phyloP scores from a whole-genome alignment of 53 echinoderm and acorn worm species.

The Glandiceps talaboti region DNA sequence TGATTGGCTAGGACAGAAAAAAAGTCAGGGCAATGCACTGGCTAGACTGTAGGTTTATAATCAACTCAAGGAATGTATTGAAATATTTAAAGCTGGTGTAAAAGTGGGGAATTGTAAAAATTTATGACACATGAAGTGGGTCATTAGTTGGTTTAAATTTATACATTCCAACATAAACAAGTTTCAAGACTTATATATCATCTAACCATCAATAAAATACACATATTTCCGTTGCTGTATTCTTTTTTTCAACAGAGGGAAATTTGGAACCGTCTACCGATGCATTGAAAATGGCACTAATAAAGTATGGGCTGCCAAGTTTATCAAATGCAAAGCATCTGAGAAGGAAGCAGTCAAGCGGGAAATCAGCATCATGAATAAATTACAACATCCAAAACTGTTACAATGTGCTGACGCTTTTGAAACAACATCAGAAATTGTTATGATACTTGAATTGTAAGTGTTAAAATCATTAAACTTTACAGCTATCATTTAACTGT shows the following conservation, averaged over 20 bases:
- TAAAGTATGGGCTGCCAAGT: conserved; percentile 77
- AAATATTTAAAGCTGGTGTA: too few species aligned
- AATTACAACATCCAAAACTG: conserved; percentile 56
- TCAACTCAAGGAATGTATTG: too few species aligned
- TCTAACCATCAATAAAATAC: too few species aligned
- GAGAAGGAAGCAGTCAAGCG: conserved; percentile 60
- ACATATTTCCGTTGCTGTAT: too few species aligned
- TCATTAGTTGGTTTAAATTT: too few species aligned
- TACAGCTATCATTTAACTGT: neutral
- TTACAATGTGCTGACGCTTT: conserved; percentile 74
- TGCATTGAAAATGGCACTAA: conserved; percentile 66
- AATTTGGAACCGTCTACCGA: conserved; percentile 79
- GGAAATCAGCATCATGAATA: conserved; percentile 68
- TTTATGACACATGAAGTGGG: too few species aligned
- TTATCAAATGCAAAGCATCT: conserved; percentile 57
- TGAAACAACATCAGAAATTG: conserved; percentile 42
- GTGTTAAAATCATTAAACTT: conserved; percentile 2
- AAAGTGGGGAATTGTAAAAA: too few species aligned
- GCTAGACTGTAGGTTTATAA: too few species aligned
- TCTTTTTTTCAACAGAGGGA: conserved; percentile 43
- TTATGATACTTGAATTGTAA: conserved; percentile 79
- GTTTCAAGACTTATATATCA: too few species aligned
- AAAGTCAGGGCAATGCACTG: too few species aligned
- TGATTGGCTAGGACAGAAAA: too few species aligned
- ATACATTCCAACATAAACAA: too few species aligned